Evolutionary conservation across 2,797 vertebrate species (phyloP), one percentile per base, ranked within the genome.

Genomic region (Dromococcyx pavoninus): DNA sequence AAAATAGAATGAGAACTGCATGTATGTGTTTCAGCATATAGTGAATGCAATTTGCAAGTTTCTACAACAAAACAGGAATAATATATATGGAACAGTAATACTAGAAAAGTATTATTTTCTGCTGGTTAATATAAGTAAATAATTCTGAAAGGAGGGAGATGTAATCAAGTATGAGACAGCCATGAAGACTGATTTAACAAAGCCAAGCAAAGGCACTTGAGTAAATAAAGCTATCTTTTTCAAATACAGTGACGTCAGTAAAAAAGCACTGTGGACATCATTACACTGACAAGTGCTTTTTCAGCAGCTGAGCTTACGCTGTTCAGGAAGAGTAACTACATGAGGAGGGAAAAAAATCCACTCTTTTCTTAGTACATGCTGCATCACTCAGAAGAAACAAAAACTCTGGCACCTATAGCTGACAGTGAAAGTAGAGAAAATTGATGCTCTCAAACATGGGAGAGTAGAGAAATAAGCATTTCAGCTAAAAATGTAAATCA

Each of bases 221-320:
- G 72, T 77, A 84, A 70, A 39, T 85, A 74, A 89, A 96, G 30
- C 3, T 69, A 35, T 43, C 37, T 78, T 92, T 72, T 75, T 66
- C 61, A 58, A 80, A 85, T 32, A 37, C 54, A 83, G 22, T 89
- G 76, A 93, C 9, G 6, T 72, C 54, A 61, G 79, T 8, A 71
- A 92, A 39, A 61, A 48, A 75, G 76, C 76, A 21, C 69, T 65
- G 69, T 71, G 81, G 44, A 86, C 23, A 65, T 5, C 19, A 3
- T 77, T 57, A 6, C 77, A 78, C 87, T 88, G 79, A 91, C 82
- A 93, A 92, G 89, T 57, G 46, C 22, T 74, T 91, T 89, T 93
- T 48, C 88, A 84, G 86, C 86, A 95, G 73, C 70, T 80, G 64
- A 78, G 54, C 70, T 88, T 69, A 54, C 78, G 76, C 66, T 86